Base-by-base conservation (phyloP, 2,888 invertebrate species). In the Drosophila multiciliata region DNA sequence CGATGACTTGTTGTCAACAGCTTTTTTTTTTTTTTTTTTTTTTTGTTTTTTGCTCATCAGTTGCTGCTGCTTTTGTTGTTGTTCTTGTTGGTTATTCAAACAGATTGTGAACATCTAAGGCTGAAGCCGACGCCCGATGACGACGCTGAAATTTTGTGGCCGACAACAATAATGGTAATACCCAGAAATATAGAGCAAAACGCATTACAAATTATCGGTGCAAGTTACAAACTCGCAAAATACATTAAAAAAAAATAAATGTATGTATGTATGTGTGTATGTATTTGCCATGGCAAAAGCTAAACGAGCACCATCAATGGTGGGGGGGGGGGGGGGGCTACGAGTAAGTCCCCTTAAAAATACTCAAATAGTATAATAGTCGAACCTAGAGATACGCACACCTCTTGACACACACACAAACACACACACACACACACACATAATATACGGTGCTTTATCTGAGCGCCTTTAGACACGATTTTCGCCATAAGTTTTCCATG, bases 401-500 rank as follows among this genome's bases (percentile, higher is more conserved):
- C 58, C 52, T 38, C 55, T 38, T 20, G 45, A 3, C 45, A 23
- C 15, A 20, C 42, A 12, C 42, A 42, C 45, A 20, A n/a, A 42
- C 20, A n/a, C 40, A 61, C 40, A 35, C 32, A 35, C 53, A 38
- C 38, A 66, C 35, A 35, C 20, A 52, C 33, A 12, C 4, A 40
- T 8, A 38, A 26, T 70, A 42, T 68, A 48, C 29, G 48, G 35
- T 82, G 68, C 45, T 45, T 45, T 45, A 66, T 80, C 75, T 75
- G 81, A 52, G 78, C 73, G 78, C 73, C 68, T 83, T 80, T 66
- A 62, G 67, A 76, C 67, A 80, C 72, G 80, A 82, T 82, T 80
- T 80, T 80, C 53, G 77, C 83, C 63, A 83, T 76, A 83, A 80
- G 76, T 80, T 82, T 80, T 82, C 67, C 57, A 79, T 80, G 80